A percentile compares a stretch with the other conserved stretches of the same genome.
Evolutionary conservation across 2,113 vertebrate genomes (phyloP).

Genomic region (Lepidothrix coronata): DNA sequence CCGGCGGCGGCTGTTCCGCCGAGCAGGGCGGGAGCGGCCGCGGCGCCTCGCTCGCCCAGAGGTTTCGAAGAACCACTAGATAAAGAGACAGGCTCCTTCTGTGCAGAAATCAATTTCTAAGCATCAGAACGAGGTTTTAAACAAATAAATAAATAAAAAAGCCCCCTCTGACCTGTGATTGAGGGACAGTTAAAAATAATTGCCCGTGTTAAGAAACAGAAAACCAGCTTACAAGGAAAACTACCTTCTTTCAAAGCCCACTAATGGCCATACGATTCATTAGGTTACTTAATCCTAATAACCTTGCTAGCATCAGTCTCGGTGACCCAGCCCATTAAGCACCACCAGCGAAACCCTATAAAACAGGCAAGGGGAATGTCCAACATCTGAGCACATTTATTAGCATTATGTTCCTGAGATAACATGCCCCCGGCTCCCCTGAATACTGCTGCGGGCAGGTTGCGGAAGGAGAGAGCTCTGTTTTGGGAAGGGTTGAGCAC

Average conservation of each 20-base stretch:
- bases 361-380: slow-evolving; percentile 59
- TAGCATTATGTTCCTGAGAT: slow-evolving; percentile 15
- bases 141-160: not conserved
- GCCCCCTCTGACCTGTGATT: not conserved
- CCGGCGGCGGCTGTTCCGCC: not conserved
- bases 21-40: not conserved
- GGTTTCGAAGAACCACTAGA: not conserved
- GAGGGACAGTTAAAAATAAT: slow-evolving; percentile 49
- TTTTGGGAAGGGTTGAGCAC: not conserved
- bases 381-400: slow-evolving; percentile 65
- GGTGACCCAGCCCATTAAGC: slow-evolving; percentile 56
- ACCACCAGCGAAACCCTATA: slow-evolving; percentile 52
- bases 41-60: not conserved
- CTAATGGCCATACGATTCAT: slow-evolving; percentile 65
- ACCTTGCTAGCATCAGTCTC: slow-evolving; percentile 53
- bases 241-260: slow-evolving; percentile 31
- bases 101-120: not conserved
- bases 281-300: slow-evolving; percentile 69
- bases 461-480: not conserved
- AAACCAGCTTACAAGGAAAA: not conserved
- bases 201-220: slow-evolving; percentile 24
- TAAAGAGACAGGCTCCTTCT: not conserved
- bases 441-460: not conserved
- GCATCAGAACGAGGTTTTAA: not conserved
- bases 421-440: not conserved